Conservation (phyloP, 1,140 invertebrate species). For the Drosophila nigromelanica region DNA sequence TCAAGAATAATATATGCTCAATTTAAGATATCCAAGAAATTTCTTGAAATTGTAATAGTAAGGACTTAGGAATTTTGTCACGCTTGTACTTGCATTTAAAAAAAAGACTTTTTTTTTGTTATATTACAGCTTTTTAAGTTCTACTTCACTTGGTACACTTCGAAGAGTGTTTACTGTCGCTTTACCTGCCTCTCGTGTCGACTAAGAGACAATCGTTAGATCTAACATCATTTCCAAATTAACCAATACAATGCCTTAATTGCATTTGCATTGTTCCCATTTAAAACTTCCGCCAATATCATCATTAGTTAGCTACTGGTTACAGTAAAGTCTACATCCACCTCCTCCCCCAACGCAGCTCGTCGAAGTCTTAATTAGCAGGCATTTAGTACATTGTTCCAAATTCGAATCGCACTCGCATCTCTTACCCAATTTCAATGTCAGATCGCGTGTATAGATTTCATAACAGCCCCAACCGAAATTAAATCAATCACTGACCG, state of each 20-base stretch:
- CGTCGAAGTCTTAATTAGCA: constrained; percentile 12
- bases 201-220: neutral
- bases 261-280: neutral
- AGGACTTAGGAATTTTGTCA: too few relatives aligned
- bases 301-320: neutral
- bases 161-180: too few relatives aligned
- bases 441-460: constrained; percentile 61
- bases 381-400: constrained; percentile 46
- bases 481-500: constrained; percentile 75
- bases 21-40: too few relatives aligned
- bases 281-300: constrained; percentile 5
- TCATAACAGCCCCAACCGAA: constrained; percentile 47
- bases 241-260: neutral
- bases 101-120: too few relatives aligned
- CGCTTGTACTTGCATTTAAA: too few relatives aligned
- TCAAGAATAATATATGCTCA: too few relatives aligned
- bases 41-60: too few relatives aligned
- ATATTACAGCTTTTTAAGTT: too few relatives aligned
- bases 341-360: neutral
- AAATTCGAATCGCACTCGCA: constrained; percentile 49
- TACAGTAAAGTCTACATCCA: constrained; percentile 3
- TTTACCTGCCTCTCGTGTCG: too few relatives aligned
- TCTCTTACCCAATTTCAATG: constrained; percentile 65
- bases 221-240: neutral
- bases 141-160: too few relatives aligned